Conservation (phyloP, 1,140 invertebrate species). For the Anoplolepis gracilipes region DNA sequence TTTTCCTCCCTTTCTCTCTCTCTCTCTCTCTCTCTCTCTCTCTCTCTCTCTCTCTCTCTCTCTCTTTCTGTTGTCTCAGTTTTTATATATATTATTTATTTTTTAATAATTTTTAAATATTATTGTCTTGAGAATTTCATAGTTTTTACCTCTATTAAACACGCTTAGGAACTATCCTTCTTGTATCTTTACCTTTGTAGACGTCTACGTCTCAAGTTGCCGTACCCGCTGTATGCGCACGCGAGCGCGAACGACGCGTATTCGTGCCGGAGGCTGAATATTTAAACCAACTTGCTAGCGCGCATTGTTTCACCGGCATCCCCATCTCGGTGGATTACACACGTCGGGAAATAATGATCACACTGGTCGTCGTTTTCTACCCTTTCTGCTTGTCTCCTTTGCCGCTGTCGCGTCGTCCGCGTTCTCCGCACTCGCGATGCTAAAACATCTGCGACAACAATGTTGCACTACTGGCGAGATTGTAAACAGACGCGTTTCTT, state of each 20-base stretch:
- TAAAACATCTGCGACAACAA: conserved; percentile 67
- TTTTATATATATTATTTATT: not conserved
- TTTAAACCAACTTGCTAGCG: conserved; percentile 80
- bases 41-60: not conserved
- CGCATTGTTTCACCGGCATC: conserved; percentile 73
- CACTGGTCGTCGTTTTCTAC: conserved; percentile 44
- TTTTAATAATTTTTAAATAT: conserved; percentile 4
- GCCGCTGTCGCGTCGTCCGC: conserved; percentile 9
- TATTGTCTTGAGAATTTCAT: not conserved
- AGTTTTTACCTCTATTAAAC: conserved; percentile 1
- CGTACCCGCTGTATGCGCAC: conserved; percentile 16
- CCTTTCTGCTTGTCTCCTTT: conserved; percentile 52
- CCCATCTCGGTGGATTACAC: conserved; percentile 48
- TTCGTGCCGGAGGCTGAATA: conserved; percentile 76
- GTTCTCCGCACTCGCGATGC: conserved; percentile 43
- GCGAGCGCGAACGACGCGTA: conserved; percentile 55
- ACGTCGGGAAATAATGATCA: conserved; percentile 75
- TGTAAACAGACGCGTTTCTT: conserved; percentile 44
- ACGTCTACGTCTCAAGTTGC: conserved; percentile 28
- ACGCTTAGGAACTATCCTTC: not conserved
- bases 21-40: too few species aligned
- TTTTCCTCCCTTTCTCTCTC: not conserved
- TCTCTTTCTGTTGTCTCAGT: not conserved
- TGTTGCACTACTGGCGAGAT: conserved; percentile 63
- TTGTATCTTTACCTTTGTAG: conserved; percentile 8